These are phyloP conservation scores for Pagetopsis macropterus DNA, from an alignment of 2,797 vertebrate species.

Conservation along the genomic window DNA sequence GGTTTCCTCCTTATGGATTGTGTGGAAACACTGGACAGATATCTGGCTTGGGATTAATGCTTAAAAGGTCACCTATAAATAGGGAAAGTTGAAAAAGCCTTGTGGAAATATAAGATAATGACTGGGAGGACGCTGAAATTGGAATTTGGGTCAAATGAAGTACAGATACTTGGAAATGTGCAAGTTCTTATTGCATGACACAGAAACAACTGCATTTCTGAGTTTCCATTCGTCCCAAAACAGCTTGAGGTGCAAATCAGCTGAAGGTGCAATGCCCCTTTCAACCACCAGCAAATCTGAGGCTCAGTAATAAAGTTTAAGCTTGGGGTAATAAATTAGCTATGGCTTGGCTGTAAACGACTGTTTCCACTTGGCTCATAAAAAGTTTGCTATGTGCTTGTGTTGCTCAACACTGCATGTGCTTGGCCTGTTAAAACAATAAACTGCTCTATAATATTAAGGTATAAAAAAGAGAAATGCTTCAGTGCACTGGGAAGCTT, in stretches of 20 bases:
- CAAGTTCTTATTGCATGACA: conserved; percentile 67
- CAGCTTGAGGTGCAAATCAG: conserved; percentile 65
- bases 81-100: conserved; percentile 70
- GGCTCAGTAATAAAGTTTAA: conserved; percentile 68
- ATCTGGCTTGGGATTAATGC: conserved; percentile 73
- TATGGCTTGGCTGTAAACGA: conserved; percentile 80
- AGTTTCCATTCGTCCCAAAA: conserved; percentile 68
- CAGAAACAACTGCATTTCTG: conserved; percentile 45
- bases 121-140: conserved; percentile 74
- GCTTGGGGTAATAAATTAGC: conserved; percentile 78
- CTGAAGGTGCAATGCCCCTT: conserved; percentile 69
- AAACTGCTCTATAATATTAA: conserved; percentile 72
- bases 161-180: conserved; percentile 74
- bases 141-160: conserved; percentile 76
- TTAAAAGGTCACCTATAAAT: conserved; percentile 81
- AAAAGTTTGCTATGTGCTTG: conserved; percentile 80
- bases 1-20: conserved; percentile 76
- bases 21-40: conserved; percentile 80
- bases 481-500: conserved; percentile 69
- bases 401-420: conserved; percentile 78
- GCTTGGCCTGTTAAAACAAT: conserved; percentile 80
- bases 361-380: conserved; percentile 83
- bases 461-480: conserved; percentile 51
- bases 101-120: conserved; percentile 81
- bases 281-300: conserved; percentile 69